Base-by-base conservation (phyloP, 2,888 invertebrate genomes). In the Drosophila eohydei region DNA sequence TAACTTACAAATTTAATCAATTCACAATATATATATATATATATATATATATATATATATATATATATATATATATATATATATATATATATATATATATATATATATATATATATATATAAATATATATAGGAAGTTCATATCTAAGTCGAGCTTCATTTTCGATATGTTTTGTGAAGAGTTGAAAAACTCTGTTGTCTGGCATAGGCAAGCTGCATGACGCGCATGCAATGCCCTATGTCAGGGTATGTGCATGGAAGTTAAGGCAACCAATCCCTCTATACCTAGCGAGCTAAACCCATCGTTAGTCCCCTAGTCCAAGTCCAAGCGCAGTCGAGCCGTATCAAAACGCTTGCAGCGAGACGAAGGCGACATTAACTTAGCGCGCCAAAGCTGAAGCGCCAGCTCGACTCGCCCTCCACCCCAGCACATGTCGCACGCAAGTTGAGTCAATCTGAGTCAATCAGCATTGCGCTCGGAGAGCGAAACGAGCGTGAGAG, bases 321-420 rank as follows among this genome's bases (percentile, higher is more conserved):
- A 60, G 57, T 63, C 60, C 63, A 78, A 69, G 74, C 79, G 55
- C 51, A 61, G 60, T 52, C 70, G 73, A 78, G 62, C 57, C 74
- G 50, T 60, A 68, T 63, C 68, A 77, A 63, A 58, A 58, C 57
- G 71, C 54, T 52, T 59, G 63, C 60, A 77, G 34, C 48, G 43
- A 38, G 58, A 52, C 73, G 55, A 65, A 44, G 59, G 59, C 79
- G 74, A 62, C 75, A 66, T 62, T 70, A 74, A 68, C 68, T 68
- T 61, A 43, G 46, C 60, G 60, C 56, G 59, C 60, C 52, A 68
- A 60, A 69, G 46, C 69, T 44, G 38, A 61, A 46, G 38, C 44
- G 21, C 2, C 38, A 30, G 9, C 4, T 11, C 14, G 4, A 14
- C 43, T 28, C n/a, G 41, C 16, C 11, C n/a, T 6, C 12, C 2